A percentile compares a stretch with the other conserved stretches of the same genome.
Conservation (phyloP, 2,113 vertebrate genomes). For the Ciconia boyciana region DNA sequence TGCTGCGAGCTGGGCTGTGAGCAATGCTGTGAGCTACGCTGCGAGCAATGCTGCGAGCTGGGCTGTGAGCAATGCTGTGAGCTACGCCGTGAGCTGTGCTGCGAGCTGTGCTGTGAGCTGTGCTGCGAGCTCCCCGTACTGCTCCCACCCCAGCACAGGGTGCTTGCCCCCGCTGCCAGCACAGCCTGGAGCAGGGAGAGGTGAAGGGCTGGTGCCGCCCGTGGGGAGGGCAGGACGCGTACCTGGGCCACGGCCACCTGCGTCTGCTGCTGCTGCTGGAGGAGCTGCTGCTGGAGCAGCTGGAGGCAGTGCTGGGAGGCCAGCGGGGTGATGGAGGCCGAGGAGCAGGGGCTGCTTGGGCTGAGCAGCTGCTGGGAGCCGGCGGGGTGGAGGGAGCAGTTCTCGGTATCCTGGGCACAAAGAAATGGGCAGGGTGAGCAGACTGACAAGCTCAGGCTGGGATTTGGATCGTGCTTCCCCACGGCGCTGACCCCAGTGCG, state of each 20-base stretch:
- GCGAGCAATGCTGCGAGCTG: background rate
- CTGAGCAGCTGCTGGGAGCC: slow-evolving; percentile 59
- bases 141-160: background rate
- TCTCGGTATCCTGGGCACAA: slow-evolving; percentile 74
- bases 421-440: background rate
- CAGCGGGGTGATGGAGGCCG: slow-evolving; percentile 75
- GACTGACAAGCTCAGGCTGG: background rate
- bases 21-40: fast-evolving
- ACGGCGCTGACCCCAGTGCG: fast-evolving
- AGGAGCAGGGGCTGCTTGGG: slow-evolving; percentile 70
- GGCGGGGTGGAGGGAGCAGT: slow-evolving; percentile 59
- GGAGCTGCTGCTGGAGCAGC: slow-evolving; percentile 84
- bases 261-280: slow-evolving; percentile 87
- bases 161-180: background rate
- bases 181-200: background rate
- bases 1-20: fast-evolving
- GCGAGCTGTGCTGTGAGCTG: fast-evolving
- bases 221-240: background rate
- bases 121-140: fast-evolving
- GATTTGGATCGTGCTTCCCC: background rate
- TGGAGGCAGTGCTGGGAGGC: slow-evolving; percentile 82
- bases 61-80: background rate
- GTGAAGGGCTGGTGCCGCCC: background rate
- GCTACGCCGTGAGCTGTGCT: background rate
- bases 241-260: slow-evolving; percentile 91